phyloP scores from a whole-genome alignment of 35 echinoderm and acorn worm species.

The Apostichopus japonicus region DNA sequence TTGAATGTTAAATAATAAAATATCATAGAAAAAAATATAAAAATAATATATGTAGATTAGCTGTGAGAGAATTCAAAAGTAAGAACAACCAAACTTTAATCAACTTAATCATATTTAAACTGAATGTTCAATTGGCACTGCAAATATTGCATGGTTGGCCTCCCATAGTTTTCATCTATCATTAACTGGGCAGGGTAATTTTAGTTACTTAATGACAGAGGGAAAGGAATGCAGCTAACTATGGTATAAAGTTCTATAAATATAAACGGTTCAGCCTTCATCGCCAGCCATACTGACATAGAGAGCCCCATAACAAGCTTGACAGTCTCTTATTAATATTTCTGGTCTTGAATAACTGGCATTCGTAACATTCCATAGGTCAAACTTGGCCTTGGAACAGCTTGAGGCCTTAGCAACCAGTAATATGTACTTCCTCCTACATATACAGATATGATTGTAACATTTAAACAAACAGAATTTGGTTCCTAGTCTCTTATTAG shows the following conservation, averaged over 20 bases:
- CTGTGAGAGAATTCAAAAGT: no score
- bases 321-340: not conserved
- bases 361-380: constrained; percentile 51
- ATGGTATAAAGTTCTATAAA: constrained; percentile 39
- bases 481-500: no score
- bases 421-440: not conserved
- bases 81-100: no score
- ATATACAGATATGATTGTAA: no score
- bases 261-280: not conserved
- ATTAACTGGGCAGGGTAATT: not conserved
- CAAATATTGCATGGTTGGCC: constrained; percentile 1
- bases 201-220: not conserved
- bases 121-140: no score
- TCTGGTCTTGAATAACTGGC: constrained; percentile 19
- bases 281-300: not conserved
- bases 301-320: not conserved
- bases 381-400: constrained; percentile 39
- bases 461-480: no score
- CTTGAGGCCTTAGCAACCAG: not conserved
- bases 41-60: no score
- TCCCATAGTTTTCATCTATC: not conserved
- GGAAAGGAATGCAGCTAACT: constrained; percentile 12
- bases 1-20: no score
- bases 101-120: no score
- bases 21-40: no score